Conservation (phyloP, 2,113 vertebrate species). For the Sturnus vulgaris region DNA sequence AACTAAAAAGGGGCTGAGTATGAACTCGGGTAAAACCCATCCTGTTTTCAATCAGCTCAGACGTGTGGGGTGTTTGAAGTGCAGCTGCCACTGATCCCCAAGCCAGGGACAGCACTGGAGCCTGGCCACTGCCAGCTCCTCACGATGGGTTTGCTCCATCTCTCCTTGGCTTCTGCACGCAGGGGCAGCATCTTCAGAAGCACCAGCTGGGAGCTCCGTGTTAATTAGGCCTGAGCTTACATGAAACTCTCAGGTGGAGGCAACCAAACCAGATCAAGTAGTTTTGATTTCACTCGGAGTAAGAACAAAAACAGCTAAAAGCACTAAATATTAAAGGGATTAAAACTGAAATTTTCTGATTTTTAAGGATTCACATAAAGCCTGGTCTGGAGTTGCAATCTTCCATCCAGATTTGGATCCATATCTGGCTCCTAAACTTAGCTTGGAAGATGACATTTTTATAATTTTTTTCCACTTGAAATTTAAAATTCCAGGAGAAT, state of each 20-base stretch:
- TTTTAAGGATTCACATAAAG: background rate
- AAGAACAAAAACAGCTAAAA: constrained; percentile 36
- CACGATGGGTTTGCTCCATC: background rate
- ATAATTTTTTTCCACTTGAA: background rate
- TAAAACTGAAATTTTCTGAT: background rate
- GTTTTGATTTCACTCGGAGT: background rate
- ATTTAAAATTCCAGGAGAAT: constrained; percentile 13
- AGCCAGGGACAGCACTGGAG: background rate
- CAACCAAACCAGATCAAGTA: background rate
- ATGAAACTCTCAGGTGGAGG: constrained; percentile 22
- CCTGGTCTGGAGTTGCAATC: constrained; percentile 8
- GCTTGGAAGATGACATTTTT: background rate
- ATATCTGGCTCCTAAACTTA: background rate
- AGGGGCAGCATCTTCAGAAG: background rate
- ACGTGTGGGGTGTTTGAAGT: background rate
- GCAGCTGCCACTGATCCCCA: background rate
- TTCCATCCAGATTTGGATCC: background rate
- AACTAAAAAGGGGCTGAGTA: background rate
- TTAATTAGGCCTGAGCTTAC: constrained; percentile 14
- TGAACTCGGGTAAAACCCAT: background rate
- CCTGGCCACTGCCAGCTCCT: constrained; percentile 23
- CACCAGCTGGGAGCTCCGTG: background rate
- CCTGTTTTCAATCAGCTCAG: background rate
- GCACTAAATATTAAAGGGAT: constrained; percentile 25
- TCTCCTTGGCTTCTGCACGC: constrained; percentile 7